Evolutionary conservation across 2,113 vertebrate genomes (phyloP).

Genomic region (mouse (Mus musculus)): GRCm39 chr14:77813001-77813500

Average conservation of each 20-base stretch:
- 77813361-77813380: neutral
- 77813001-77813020: neutral
- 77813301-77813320: neutral
- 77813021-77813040: neutral
- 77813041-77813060: neutral
- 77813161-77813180: neutral
- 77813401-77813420: neutral
- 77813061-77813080: neutral
- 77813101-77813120: neutral
- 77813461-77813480: neutral
- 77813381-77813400: neutral
- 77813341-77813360: neutral
- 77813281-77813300: neutral
- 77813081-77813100: neutral
- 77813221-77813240: neutral
- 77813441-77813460: accelerated
- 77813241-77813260: neutral
- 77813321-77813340: neutral
- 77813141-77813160: neutral
- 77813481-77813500: neutral
- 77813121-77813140: neutral
- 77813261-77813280: neutral
- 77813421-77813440: neutral
- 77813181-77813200: neutral
- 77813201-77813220: neutral